A percentile compares a stretch with the other conserved stretches of the same genome.
phyloP scores from a whole-genome alignment of 2,888 invertebrate genomes.

The Prosapia bicincta region DNA sequence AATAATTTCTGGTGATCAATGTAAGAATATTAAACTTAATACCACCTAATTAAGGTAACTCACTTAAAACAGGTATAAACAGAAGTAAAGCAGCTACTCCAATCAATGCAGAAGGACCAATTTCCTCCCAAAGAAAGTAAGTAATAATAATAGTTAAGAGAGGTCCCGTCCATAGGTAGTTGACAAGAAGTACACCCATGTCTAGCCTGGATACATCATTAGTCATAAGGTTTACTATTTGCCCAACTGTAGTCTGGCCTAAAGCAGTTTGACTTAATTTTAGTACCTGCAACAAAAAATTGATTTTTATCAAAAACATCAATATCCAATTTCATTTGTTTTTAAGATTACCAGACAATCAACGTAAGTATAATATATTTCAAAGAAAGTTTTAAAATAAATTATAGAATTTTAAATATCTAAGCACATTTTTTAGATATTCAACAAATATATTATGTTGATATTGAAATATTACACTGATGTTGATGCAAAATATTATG shows the following conservation, averaged over 20 bases:
- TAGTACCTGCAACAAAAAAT: conserved; percentile 51
- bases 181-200: conserved; percentile 80
- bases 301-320: too few relatives aligned
- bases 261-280: conserved; percentile 75
- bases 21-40: too few relatives aligned
- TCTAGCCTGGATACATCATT: conserved; percentile 95
- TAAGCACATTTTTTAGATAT: too few relatives aligned
- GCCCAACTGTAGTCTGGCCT: conserved; percentile 74
- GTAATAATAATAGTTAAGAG: conserved; percentile 76
- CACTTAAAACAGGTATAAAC: conserved; percentile 71
- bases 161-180: conserved; percentile 91
- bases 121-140: conserved; percentile 60
- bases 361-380: too few relatives aligned
- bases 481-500: too few relatives aligned
- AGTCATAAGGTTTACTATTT: conserved; percentile 69
- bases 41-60: conserved; percentile 4
- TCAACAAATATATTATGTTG: too few relatives aligned
- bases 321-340: too few relatives aligned
- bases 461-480: too few relatives aligned
- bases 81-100: conserved; percentile 67
- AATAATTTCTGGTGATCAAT: too few relatives aligned
- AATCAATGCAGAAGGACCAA: conserved; percentile 64
- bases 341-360: too few relatives aligned
- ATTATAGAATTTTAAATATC: too few relatives aligned
- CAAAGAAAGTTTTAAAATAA: too few relatives aligned